Conservation (phyloP, 2,113 vertebrate species). For the Ivindomyrus marchei region DNA sequence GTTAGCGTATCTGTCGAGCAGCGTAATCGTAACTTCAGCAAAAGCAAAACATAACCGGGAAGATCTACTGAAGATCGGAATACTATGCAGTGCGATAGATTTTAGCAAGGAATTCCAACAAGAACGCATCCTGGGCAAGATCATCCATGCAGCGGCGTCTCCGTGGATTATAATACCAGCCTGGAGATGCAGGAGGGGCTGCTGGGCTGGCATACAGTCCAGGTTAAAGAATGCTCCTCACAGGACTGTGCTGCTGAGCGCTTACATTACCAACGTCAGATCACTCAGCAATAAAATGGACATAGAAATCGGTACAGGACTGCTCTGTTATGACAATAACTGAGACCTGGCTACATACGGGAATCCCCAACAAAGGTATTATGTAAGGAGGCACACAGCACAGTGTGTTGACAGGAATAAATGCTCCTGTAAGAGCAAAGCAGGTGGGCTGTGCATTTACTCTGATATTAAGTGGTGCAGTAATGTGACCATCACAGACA, state of each 20-base stretch:
- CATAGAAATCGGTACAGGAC: neutral
- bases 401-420: neutral
- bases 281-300: neutral
- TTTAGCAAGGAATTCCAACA: neutral
- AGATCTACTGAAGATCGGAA: neutral
- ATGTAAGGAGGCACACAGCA: neutral
- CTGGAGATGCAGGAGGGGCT: neutral
- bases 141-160: neutral
- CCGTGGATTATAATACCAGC: neutral
- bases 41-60: neutral
- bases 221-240: neutral
- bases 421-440: conserved; percentile 9
- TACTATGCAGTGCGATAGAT: neutral
- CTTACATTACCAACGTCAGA: neutral
- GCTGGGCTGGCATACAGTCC: neutral
- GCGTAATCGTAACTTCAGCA: neutral
- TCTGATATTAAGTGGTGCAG: neutral
- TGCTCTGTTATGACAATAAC: neutral
- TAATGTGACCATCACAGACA: neutral
- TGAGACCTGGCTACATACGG: neutral
- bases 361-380: neutral
- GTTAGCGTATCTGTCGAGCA: neutral
- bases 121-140: neutral
- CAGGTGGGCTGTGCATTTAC: conserved; percentile 3
- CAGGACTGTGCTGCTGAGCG: neutral